phyloP scores from a whole-genome alignment of 2,888 invertebrate species.

The Silvanus unidentatus region DNA sequence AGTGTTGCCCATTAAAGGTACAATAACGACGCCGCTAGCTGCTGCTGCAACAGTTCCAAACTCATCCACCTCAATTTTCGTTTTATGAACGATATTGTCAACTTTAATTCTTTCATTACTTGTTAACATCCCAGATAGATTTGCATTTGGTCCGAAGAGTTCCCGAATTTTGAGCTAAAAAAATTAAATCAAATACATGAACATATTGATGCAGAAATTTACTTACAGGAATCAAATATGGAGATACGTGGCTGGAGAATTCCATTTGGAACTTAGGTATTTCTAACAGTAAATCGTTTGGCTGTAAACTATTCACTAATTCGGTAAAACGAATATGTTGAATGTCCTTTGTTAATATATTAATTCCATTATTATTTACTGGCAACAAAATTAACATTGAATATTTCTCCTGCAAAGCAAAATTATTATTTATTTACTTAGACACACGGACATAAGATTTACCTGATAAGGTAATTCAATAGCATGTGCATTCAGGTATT shows the following conservation, averaged over 20 bases:
- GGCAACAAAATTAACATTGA: conserved; percentile 62
- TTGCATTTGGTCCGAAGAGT: conserved; percentile 53
- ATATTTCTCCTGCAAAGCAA: conserved; percentile 53
- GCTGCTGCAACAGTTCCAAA: conserved; percentile 62
- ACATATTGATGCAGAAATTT: neutral
- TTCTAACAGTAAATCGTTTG: conserved; percentile 50
- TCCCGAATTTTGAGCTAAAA: conserved; percentile 55
- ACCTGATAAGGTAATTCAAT: conserved; percentile 72
- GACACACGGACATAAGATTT: no score
- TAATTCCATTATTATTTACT: conserved; percentile 47
- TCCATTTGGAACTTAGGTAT: conserved; percentile 59
- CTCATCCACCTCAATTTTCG: conserved; percentile 61
- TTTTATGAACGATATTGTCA: conserved; percentile 56
- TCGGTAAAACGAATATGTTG: conserved; percentile 50
- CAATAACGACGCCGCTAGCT: conserved; percentile 53
- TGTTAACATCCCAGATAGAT: conserved; percentile 53
- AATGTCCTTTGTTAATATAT: conserved; percentile 52
- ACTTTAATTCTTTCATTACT: conserved; percentile 45
- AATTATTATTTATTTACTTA: conserved; percentile 1
- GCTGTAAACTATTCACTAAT: conserved; percentile 47
- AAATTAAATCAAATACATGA: conserved; percentile 10
- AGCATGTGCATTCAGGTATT: conserved; percentile 60
- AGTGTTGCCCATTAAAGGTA: conserved; percentile 55
- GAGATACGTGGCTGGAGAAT: conserved; percentile 50
- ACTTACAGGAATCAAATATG: conserved; percentile 49